These are phyloP conservation scores for Drosophila nigrodunni DNA, from an alignment of 1,140 invertebrate species.

Conservation along the genomic window DNA sequence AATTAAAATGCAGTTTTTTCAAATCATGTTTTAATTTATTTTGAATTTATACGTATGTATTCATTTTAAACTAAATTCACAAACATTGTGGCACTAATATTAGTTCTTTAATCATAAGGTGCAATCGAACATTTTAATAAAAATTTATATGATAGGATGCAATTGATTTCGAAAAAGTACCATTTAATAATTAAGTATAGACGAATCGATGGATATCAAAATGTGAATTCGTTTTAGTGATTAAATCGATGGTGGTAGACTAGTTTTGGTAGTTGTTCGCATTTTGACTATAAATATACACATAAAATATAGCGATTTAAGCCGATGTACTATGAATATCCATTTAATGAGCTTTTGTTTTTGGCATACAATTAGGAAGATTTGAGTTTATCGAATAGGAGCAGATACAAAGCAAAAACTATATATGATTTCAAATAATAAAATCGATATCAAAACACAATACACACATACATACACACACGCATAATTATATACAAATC, in stretches of 20 bases:
- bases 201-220: conserved; percentile 43
- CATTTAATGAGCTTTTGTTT: conserved; percentile 45
- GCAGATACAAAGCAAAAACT: conserved; percentile 45
- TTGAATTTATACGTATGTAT: conserved; percentile 37
- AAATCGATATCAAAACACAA: conserved; percentile 60
- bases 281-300: conserved; percentile 66
- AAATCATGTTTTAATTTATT: conserved; percentile 66
- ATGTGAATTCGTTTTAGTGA: conserved; percentile 45
- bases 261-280: conserved; percentile 44
- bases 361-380: conserved; percentile 56
- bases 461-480: conserved; percentile 49
- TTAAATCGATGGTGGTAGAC: conserved; percentile 65
- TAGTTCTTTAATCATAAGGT: conserved; percentile 60
- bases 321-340: conserved; percentile 37
- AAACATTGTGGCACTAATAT: conserved; percentile 75
- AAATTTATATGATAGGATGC: conserved; percentile 27
- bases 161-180: conserved; percentile 40
- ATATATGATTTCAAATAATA: conserved; percentile 58
- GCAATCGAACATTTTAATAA: conserved; percentile 54
- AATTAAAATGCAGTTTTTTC: background rate
- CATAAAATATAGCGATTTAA: conserved; percentile 53
- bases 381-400: conserved; percentile 41
- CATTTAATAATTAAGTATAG: conserved; percentile 19
- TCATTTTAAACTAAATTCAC: conserved; percentile 64
- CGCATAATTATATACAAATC: conserved; percentile 64